Evolutionary conservation across 92 coral and sea anemone genomes (phyloP), one percentile per base, ranked within the genome.

Genomic region (Blastomussa wellsi): DNA sequence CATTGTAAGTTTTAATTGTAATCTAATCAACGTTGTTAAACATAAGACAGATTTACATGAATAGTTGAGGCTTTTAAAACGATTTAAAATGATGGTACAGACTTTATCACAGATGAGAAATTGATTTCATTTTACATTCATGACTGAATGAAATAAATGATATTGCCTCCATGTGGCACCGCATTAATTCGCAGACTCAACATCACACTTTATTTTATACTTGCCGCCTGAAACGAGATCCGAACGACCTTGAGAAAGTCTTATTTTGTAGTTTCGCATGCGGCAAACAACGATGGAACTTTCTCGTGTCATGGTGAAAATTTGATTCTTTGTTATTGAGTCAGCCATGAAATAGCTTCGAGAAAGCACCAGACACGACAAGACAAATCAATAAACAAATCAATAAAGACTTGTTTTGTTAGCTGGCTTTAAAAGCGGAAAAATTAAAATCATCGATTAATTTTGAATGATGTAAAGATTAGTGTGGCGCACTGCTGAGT

Each of bases 401-500:
- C n/a, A n/a, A n/a, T n/a, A n/a, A n/a, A n/a, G n/a, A 62, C 28
- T 62, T 62, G 68, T 62, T 62, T 62, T 62, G 33, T 62, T 62
- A 62, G 68, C 35, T 62, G 32, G 68, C 35, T 62, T 62, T 57
- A 24, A 10, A 62, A 62, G 17, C 68, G 68, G 68, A 28, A 62
- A 62, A 62, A 62, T 62, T 9, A 62, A 26, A 5, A 22, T 24
- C 29, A 57, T 57, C 31, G 31, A 6, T 57, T 44, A 44, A 44
- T 44, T 44, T 14, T 57, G 65, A 57, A 10, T 28, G 68, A 26
- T 62, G 10, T 26, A 62, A n/a, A 17, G 68, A 62, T 62, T 62
- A 62, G 35, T 26, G 15, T 26, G 68, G 68, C 33, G n/a, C 28
- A 62, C 32, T 26, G 13, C 17, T 62, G 28, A 62, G 16, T 35